Base-by-base conservation (phyloP, 2,888 invertebrate species). In the Sepiola atlantica region DNA sequence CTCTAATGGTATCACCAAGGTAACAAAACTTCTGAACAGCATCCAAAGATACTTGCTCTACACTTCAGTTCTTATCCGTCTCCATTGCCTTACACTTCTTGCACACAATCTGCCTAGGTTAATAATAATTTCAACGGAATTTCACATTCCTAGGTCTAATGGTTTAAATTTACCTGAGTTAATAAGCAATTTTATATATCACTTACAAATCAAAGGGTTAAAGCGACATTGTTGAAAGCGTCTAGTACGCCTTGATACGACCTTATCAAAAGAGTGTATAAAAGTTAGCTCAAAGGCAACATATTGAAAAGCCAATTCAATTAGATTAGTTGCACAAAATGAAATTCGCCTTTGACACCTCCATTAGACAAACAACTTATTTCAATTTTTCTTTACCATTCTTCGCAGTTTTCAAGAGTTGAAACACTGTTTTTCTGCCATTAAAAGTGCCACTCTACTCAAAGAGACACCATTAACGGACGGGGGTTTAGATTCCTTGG, bases 291-390 rank as follows among this genome's bases (percentile, higher is more conserved):
- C 77, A 77, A 77, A 77, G 77, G 77, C 77, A 77, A 77, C n/a
- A 14, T 32, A 77, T 16, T 77, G 77, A 18, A 77, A n/a, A n/a
- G n/a, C n/a, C 45, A 45, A 77, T 77, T 77, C n/a, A 77, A 77
- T 77, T 77, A 77, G 77, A 77, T 77, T 77, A 77, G 77, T n/a
- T 16, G 77, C n/a, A n/a, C 45, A 32, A 77, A 77, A 77, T 77
- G 77, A 77, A 77, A 77, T 77, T 77, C 32, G 77, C 32, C 77
- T 32, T 77, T 77, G n/a, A n/a, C 77, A 77, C 77, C 77, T 77
- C 77, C 77, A 77, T 77, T 77, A 77, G 77, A 77, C 77, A 77
- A 77, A 77, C 77, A 77, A n/a, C 77, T 77, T 77, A 77, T n/a
- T 77, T 77, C 77, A 77, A 77, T 77, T 77, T 77, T 77, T 77